Percentiles rank a stretch among this genome's conserved stretches.
Conservation (phyloP, 2,888 invertebrate genomes). For the Cremastinae sp. region DNA sequence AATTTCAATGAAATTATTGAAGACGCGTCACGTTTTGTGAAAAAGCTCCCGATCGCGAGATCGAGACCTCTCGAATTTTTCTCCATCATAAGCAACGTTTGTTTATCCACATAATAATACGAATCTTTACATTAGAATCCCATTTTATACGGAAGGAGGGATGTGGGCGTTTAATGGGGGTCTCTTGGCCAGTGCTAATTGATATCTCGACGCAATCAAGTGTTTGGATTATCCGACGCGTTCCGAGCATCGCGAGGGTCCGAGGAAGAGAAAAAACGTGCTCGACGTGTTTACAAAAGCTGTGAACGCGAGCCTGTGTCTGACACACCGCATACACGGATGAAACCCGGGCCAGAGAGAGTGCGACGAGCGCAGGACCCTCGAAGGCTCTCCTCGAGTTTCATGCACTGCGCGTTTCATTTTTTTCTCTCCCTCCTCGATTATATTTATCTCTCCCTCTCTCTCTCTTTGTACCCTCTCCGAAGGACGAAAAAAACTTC, state of each 20-base stretch:
- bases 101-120: conserved; percentile 12
- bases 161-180: conserved; percentile 62
- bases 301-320: conserved; percentile 74
- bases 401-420: conserved; percentile 58
- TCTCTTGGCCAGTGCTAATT: conserved; percentile 72
- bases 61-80: conserved; percentile 29
- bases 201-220: conserved; percentile 78
- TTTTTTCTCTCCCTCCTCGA: conserved; percentile 47
- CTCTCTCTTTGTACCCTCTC: conserved; percentile 1
- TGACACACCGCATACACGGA: conserved; percentile 69
- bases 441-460: conserved; percentile 39
- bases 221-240: conserved; percentile 75
- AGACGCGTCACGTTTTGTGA: too few species aligned
- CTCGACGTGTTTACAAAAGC: conserved; percentile 74
- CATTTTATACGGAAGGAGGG: not conserved
- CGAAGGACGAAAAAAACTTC: conserved; percentile 40
- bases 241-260: conserved; percentile 41
- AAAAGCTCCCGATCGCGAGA: conserved; percentile 19
- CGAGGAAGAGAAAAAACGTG: conserved; percentile 55
- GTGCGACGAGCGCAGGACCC: conserved; percentile 59
- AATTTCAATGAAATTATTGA: too few species aligned
- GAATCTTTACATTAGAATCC: conserved; percentile 39
- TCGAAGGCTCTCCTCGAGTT: conserved; percentile 56
- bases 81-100: not conserved
- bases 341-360: conserved; percentile 27